Evolutionary conservation across 2,888 invertebrate species (phyloP).

Genomic region (Sesamia inferens): DNA sequence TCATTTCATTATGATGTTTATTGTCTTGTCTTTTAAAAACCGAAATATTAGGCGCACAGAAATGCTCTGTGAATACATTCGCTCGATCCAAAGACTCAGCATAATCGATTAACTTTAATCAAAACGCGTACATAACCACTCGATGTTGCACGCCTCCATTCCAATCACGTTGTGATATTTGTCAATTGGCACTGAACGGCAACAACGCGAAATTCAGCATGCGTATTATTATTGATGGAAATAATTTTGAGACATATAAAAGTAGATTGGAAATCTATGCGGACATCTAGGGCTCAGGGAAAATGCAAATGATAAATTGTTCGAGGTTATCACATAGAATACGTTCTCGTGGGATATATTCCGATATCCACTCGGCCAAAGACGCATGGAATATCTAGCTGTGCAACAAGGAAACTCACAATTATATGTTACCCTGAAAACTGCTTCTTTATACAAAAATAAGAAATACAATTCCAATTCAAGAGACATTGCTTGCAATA

Average conservation of each 20-base stretch:
- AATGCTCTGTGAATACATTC: slow-evolving; percentile 9
- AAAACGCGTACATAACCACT: slow-evolving; percentile 24
- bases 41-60: not conserved
- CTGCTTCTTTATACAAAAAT: not conserved
- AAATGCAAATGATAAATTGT: not conserved
- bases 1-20: not conserved
- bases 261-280: not conserved
- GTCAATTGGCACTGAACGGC: slow-evolving; percentile 41
- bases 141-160: slow-evolving; percentile 39
- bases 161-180: slow-evolving; percentile 46
- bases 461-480: slow-evolving; percentile 9
- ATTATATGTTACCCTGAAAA: not conserved
- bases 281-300: not conserved
- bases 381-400: no score
- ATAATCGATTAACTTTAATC: slow-evolving; percentile 51
- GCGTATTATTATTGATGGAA: slow-evolving; percentile 6
- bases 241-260: slow-evolving; percentile 6
- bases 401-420: not conserved
- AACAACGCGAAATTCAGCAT: slow-evolving; percentile 18
- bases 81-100: slow-evolving; percentile 14
- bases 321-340: not conserved
- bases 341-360: not conserved
- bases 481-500: not conserved
- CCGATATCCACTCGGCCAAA: not conserved
- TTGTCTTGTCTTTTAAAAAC: not conserved